A percentile compares a stretch with the other conserved stretches of the same genome.
These are phyloP conservation scores for Leuctra nigra DNA, from an alignment of 2,888 invertebrate species.

Conservation along the genomic window DNA sequence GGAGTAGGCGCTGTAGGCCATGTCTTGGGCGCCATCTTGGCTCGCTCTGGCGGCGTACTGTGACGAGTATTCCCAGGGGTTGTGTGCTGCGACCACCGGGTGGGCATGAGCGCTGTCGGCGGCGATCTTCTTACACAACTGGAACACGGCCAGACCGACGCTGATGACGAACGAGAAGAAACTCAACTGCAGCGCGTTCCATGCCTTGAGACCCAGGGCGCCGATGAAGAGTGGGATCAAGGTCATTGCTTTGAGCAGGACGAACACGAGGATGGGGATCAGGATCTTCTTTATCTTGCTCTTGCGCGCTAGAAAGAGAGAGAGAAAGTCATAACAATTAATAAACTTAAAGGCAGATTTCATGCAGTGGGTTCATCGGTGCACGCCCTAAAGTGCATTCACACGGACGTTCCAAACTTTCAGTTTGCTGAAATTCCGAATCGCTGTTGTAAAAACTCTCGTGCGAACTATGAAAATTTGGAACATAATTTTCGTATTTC, in stretches of 20 bases:
- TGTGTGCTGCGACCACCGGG: conserved; percentile 20
- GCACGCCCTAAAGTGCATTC: no score
- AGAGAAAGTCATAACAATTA: no score
- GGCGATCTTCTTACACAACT: conserved; percentile 77
- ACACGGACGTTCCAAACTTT: no score
- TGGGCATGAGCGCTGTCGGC: conserved; percentile 62
- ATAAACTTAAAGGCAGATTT: no score
- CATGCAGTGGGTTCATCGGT: no score
- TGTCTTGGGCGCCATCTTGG: conserved; percentile 22
- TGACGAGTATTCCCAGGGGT: conserved; percentile 11
- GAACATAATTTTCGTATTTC: no score
- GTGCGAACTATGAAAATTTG: no score
- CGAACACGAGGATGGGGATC: conserved; percentile 77
- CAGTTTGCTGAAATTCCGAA: no score
- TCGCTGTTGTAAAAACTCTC: no score
- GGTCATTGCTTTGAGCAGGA: conserved; percentile 80
- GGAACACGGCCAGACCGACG: conserved; percentile 80
- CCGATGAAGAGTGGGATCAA: conserved; percentile 80
- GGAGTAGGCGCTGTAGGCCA: conserved; percentile 27
- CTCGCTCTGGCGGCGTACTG: conserved; percentile 20
- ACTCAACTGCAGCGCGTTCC: conserved; percentile 81
- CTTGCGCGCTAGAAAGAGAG: conserved; percentile 27
- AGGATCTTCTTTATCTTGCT: conserved; percentile 82
- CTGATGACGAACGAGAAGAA: conserved; percentile 86
- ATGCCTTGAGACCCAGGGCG: conserved; percentile 78